Percentiles rank a stretch among this genome's conserved stretches.
These are phyloP conservation scores for Chionis minor DNA, from an alignment of 2,113 vertebrate genomes.

Conservation along the genomic window DNA sequence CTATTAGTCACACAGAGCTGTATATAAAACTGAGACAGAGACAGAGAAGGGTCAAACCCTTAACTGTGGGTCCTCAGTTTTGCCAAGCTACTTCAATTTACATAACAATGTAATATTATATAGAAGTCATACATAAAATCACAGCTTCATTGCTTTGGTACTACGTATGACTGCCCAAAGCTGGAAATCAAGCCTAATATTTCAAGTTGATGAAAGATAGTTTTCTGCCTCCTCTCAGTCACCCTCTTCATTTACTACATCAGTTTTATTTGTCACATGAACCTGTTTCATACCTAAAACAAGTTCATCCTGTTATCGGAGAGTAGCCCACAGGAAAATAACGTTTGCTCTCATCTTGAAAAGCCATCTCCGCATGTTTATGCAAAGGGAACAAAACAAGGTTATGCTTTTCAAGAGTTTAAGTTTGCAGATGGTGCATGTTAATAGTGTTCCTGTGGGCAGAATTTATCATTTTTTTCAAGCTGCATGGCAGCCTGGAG, in stretches of 20 bases:
- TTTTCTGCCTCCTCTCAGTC: not conserved
- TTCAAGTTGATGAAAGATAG: not conserved
- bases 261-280: not conserved
- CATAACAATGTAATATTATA: not conserved
- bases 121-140: not conserved
- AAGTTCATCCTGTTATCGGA: slow-evolving; percentile 9
- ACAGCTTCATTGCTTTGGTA: not conserved
- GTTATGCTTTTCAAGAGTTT: not conserved
- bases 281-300: not conserved
- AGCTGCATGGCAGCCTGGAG: not conserved
- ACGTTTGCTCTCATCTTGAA: not conserved
- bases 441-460: not conserved
- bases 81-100: not conserved
- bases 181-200: not conserved
- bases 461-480: not conserved
- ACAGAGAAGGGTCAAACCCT: not conserved
- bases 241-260: not conserved
- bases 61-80: not conserved
- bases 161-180: not conserved
- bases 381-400: not conserved
- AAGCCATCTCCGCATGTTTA: not conserved
- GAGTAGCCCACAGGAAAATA: not conserved
- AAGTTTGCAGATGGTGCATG: not conserved
- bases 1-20: not conserved
- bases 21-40: not conserved